Percentiles rank a stretch among this genome's conserved stretches.
Conservation (phyloP, 1,140 invertebrate species). For the Tenebrio molitor region DNA sequence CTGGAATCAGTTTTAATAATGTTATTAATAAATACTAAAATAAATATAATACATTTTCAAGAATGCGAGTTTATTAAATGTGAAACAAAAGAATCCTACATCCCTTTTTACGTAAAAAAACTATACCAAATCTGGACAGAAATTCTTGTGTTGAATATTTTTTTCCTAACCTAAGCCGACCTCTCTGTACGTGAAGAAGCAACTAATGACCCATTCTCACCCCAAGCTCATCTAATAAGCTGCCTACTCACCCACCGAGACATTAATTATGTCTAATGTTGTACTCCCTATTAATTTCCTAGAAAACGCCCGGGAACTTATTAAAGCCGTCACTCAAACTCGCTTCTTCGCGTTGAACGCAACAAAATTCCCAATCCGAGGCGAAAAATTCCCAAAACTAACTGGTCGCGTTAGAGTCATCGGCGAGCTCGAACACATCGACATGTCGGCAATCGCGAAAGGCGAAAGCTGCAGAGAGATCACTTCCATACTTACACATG, state of each 20-base stretch:
- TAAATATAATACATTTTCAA: no score
- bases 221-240: conserved; percentile 1
- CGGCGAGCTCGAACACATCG: no score
- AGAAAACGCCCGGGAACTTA: neutral
- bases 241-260: neutral
- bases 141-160: no score
- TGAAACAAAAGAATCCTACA: no score
- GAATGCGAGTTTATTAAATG: no score
- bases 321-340: neutral
- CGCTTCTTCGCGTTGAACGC: neutral
- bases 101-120: neutral
- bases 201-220: conserved; percentile 19
- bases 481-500: conserved; percentile 13
- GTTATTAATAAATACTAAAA: no score
- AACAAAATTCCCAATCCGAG: no score
- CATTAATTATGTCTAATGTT: neutral
- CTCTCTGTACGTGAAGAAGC: neutral
- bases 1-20: no score
- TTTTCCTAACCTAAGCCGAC: neutral
- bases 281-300: conserved; percentile 1
- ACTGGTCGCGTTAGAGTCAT: no score
- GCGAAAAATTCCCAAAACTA: no score
- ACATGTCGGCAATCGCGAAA: neutral
- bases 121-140: neutral
- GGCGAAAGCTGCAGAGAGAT: conserved; percentile 15